Base-by-base conservation (phyloP, 2,113 vertebrate genomes). In the Centropus bengalensis region DNA sequence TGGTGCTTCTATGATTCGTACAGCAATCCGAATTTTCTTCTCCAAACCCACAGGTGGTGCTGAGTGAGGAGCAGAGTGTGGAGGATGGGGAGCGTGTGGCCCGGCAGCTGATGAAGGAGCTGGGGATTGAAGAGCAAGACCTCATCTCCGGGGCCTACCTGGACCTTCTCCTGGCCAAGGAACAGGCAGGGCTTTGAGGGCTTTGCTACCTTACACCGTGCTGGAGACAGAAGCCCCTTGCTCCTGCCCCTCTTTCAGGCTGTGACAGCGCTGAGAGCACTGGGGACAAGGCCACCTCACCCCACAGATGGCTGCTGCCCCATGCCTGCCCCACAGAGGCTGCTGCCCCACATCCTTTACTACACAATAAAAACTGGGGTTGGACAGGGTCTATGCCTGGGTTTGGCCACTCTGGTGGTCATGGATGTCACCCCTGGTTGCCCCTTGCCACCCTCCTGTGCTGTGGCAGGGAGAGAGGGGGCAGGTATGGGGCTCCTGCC, bases 81-180 rank as follows among this genome's bases (percentile, higher is more conserved):
- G 96, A 98, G 59, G 98, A 98, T 2, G 98, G 98, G 1, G 97
- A 98, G 88, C 63, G 91, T 16, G 95, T 98, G 83, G 98, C 98
- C 2, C 93, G 68, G 32, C 59, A 81, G 27, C 94, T 99, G 95
- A 98, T 99, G 98, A 75, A 89, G 45, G 88, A 98, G n/a, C 96
- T 99, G 59, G 97, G 98, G 1, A 95, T 99, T 12, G 52, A 89
- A 7, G 71, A 96, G 45, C 91, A 97, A 18, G 98, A 98, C 86
- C 97, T 99, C 80, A 92, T 98, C 70, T 97, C 97, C 0, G 98
- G 98, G 5, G 98, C 98, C 10, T 99, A 99, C 91, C 89, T 99
- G 95, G 98, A 99, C 77, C 97, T 99, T 32, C 52, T 99, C 7
- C 85, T 91, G 82, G 91, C 77, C 91, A 97, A 83, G 77, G 96